Evolutionary conservation across 2,888 invertebrate species (phyloP).

Genomic region (Tiliacea citrago): DNA sequence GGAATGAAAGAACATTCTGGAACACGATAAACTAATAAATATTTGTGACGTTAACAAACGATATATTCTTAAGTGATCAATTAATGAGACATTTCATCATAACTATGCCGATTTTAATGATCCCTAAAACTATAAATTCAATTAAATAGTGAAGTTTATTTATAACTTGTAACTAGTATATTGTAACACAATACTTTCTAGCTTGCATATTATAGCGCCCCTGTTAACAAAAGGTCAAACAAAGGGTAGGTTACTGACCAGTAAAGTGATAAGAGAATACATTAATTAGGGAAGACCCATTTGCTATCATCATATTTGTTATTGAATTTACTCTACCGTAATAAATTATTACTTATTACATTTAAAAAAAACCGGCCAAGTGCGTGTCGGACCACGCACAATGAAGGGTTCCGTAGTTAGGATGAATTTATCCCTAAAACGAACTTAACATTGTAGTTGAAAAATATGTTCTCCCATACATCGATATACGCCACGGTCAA

Average conservation of each 20-base stretch:
- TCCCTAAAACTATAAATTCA: neutral
- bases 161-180: no score
- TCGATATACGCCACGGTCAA: no score
- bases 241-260: conserved; percentile 15
- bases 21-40: neutral
- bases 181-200: no score
- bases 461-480: no score
- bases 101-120: conserved; percentile 21
- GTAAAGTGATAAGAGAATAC: conserved; percentile 6
- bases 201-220: neutral
- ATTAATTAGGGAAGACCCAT: conserved; percentile 2
- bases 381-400: no score
- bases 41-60: neutral
- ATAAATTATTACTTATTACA: no score
- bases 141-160: neutral
- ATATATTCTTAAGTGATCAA: conserved; percentile 1
- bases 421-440: no score
- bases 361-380: no score
- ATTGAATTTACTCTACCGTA: neutral
- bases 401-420: no score
- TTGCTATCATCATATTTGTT: conserved; percentile 6
- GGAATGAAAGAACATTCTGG: neutral
- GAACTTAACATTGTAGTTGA: no score
- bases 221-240: conserved; percentile 16
- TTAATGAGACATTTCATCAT: conserved; percentile 10